phyloP scores from a whole-genome alignment of 2,888 invertebrate genomes.

The Cosmia pyralina region DNA sequence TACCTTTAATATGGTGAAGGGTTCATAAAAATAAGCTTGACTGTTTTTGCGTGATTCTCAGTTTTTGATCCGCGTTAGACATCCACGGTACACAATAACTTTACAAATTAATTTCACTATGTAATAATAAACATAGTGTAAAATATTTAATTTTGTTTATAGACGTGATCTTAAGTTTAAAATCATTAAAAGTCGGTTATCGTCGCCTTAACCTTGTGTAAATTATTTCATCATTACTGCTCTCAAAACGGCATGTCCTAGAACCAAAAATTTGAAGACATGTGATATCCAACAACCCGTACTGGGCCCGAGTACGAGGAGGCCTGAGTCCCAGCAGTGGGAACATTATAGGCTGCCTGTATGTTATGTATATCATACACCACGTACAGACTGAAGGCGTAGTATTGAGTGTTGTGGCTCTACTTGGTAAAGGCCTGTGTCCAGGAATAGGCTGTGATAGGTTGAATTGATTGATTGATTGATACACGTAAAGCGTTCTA shows the following conservation, averaged over 20 bases:
- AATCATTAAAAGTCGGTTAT: no score
- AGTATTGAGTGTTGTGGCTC: background rate
- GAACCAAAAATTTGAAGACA: background rate
- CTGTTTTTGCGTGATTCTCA: no score
- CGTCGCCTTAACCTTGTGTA: no score
- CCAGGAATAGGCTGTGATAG: background rate
- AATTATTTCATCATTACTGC: background rate
- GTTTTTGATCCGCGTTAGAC: no score
- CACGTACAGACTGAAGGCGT: background rate
- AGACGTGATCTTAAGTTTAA: no score
- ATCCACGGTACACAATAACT: no score
- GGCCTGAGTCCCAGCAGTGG: background rate
- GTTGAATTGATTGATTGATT: background rate
- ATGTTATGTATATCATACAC: background rate
- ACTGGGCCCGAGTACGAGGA: background rate
- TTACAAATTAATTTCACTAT: no score
- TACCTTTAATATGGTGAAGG: no score
- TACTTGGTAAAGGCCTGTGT: background rate
- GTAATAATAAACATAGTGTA: no score
- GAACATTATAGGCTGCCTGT: background rate
- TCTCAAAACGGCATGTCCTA: background rate
- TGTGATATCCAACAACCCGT: background rate
- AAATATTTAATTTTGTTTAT: no score
- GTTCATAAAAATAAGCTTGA: no score
- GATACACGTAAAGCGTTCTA: conserved; percentile 2